Evolutionary conservation across 1,140 invertebrate species (phyloP).

Genomic region (Aphaenogaster rudis): DNA sequence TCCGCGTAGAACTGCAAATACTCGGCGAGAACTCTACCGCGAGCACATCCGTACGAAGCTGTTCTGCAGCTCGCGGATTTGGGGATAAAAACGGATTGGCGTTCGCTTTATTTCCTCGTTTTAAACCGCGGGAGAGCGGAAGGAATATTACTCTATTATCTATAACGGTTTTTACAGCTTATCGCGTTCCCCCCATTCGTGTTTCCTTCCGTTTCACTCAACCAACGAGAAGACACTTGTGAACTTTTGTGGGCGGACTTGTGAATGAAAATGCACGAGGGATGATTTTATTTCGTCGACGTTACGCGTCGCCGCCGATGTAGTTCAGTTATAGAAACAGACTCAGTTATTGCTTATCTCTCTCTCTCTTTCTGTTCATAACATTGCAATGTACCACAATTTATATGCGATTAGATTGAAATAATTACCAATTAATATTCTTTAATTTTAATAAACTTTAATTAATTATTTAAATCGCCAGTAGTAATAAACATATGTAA

Average conservation of each 20-base stretch:
- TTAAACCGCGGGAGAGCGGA: conserved; percentile 27
- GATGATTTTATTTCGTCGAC: neutral
- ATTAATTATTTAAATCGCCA: too few relatives aligned
- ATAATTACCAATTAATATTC: too few relatives aligned
- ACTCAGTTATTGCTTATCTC: neutral
- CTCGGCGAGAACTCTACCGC: neutral
- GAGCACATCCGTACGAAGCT: conserved; percentile 25
- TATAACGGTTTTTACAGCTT: conserved; percentile 57
- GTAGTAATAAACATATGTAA: too few relatives aligned
- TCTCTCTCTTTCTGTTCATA: too few relatives aligned
- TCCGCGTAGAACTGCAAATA: conserved; percentile 35
- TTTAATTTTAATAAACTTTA: too few relatives aligned
- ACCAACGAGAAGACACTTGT: conserved; percentile 13
- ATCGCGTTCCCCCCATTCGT: conserved; percentile 28
- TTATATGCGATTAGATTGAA: too few relatives aligned
- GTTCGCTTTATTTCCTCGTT: conserved; percentile 40
- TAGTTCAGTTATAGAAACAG: neutral
- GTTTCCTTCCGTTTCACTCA: conserved; percentile 16
- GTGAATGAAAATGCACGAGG: neutral
- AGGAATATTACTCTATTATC: conserved; percentile 58
- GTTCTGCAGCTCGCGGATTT: conserved; percentile 34
- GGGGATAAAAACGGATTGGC: conserved; percentile 58
- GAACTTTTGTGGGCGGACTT: neutral
- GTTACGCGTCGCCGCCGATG: neutral
- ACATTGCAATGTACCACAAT: too few relatives aligned